Base-by-base conservation (phyloP, 2,888 invertebrate species). In the Luffia ferchaultella region DNA sequence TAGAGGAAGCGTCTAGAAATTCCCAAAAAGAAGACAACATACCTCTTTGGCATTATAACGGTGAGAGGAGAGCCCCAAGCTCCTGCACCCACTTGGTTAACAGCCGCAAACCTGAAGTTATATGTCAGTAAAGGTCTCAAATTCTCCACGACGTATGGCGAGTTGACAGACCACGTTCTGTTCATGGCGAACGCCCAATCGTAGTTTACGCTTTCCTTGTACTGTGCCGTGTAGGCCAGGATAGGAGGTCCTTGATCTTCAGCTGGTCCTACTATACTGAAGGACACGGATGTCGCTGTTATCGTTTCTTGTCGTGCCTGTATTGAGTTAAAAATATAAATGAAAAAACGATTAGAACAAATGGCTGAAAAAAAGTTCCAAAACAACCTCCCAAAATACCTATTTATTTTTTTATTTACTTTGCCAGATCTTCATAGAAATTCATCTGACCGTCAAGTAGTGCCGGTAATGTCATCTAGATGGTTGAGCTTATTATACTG, bases 271-370 rank as follows among this genome's bases (percentile, higher is more conserved):
- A 89, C 80, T 48, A 96, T 89, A 46, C 87, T 87, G 70, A 95
- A 96, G 49, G 89, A 89, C 45, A 95, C 90, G 7, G 94, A 93
- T 2, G 95, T 95, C 0, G 96, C 95, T 0, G 93, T 94, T 20
- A 92, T 82, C 52, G 87, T 87, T 52, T 87, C 87, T 60, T 92
- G 86, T 58, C 85, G 87, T 0, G 88, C 90, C 71, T 92, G 86
- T 2, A 56, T 63, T 46, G n/a, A n/a, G n/a, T n/a, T n/a, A 18
- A 44, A 20, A 42, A 20, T 16, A 41, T 16, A 18, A 19, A 48
- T 45, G 16, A 42, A 1, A 16, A 42, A 49, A 16, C 2, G n/a
- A 19, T 47, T 19, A 30, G 16, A 45, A 16, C n/a, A 44, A 12
- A 42, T 40, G 17, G 17, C 16, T 16, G 16, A 16, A 44, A n/a